Evolutionary conservation across 2,888 invertebrate species (phyloP).

Genomic region (Siphlonurus alternatus): DNA sequence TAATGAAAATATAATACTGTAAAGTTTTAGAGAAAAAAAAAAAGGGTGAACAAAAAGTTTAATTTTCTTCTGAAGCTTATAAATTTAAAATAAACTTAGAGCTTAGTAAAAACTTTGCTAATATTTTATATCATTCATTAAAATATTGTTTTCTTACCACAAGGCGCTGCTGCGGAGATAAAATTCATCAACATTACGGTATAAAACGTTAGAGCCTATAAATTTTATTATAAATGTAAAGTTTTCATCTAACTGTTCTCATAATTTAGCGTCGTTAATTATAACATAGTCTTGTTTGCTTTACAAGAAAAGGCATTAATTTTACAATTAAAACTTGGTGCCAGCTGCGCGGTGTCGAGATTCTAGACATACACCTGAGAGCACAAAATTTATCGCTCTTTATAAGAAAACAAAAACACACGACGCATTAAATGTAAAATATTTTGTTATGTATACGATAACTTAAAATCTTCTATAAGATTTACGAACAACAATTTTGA

Average conservation of each 20-base stretch:
- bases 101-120: too few relatives aligned
- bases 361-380: background rate
- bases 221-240: conserved; percentile 2
- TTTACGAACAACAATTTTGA: too few relatives aligned
- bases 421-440: too few relatives aligned
- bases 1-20: too few relatives aligned
- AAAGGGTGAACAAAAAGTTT: background rate
- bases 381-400: too few relatives aligned
- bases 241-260: background rate
- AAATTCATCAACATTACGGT: background rate
- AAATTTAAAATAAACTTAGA: too few relatives aligned
- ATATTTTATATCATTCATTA: background rate
- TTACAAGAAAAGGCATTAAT: background rate
- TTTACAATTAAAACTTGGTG: background rate
- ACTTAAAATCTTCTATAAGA: too few relatives aligned
- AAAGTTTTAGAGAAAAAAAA: too few relatives aligned
- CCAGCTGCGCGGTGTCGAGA: background rate
- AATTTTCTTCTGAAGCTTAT: too few relatives aligned
- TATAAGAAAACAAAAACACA: too few relatives aligned
- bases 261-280: background rate
- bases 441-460: too few relatives aligned
- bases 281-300: background rate
- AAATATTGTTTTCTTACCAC: background rate
- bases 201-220: background rate
- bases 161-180: too few relatives aligned